Percentiles rank a stretch among this genome's conserved stretches.
phyloP scores from a whole-genome alignment of 2,888 invertebrate genomes.

The Tiliacea aurago region DNA sequence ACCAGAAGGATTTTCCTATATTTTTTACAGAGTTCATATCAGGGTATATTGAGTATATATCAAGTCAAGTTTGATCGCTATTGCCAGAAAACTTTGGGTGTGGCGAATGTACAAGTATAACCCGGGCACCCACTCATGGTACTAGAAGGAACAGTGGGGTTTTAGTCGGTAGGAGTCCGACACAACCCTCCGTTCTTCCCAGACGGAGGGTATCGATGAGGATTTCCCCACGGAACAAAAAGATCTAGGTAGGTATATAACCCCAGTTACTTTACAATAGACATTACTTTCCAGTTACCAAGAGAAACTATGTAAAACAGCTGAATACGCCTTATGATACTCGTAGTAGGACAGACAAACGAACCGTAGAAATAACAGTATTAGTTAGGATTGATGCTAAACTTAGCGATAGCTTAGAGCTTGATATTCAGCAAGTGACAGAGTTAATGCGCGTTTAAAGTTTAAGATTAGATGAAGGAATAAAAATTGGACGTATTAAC shows the following conservation, averaged over 20 bases:
- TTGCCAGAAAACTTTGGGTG: background rate
- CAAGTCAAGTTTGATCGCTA: background rate
- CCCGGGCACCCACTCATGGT: too few species aligned
- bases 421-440: slow-evolving; percentile 32
- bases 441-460: slow-evolving; percentile 44
- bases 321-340: slow-evolving; percentile 15
- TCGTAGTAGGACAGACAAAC: slow-evolving; percentile 38
- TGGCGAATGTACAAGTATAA: too few species aligned
- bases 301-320: slow-evolving; percentile 29
- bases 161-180: too few species aligned
- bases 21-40: too few species aligned
- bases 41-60: too few species aligned
- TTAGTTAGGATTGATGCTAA: slow-evolving; percentile 36
- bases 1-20: background rate
- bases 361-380: background rate
- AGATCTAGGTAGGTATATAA: background rate
- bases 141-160: too few species aligned
- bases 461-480: slow-evolving; percentile 43
- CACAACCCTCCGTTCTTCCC: too few species aligned
- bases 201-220: too few species aligned
- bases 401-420: slow-evolving; percentile 31
- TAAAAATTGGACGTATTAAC: slow-evolving; percentile 43
- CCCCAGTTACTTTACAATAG: background rate
- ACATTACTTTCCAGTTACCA: slow-evolving; percentile 9
- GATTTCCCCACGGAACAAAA: too few species aligned